A percentile compares a stretch with the other conserved stretches of the same genome.
These are phyloP conservation scores for Rhodinocichla rosea DNA, from an alignment of 2,113 vertebrate genomes.

Conservation along the genomic window DNA sequence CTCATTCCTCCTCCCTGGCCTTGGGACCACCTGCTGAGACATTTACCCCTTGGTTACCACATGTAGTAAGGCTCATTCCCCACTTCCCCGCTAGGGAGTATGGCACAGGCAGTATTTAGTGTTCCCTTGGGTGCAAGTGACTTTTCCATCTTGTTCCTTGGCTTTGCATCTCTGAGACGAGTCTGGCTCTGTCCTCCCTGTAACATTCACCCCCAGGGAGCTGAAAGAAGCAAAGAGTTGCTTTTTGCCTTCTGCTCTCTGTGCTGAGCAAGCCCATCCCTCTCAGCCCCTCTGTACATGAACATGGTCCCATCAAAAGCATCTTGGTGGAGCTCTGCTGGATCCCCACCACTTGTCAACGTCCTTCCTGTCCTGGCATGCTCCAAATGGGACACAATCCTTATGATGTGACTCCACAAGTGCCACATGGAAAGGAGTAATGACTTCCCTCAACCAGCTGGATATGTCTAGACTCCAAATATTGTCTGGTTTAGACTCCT, in stretches of 20 bases:
- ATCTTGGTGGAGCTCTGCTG: not conserved
- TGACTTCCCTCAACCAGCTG: not conserved
- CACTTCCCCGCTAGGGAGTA: not conserved
- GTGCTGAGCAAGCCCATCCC: not conserved
- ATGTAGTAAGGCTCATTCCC: not conserved
- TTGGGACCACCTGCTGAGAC: not conserved
- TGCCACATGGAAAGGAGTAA: not conserved
- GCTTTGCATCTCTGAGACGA: not conserved
- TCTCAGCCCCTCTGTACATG: fast-evolving
- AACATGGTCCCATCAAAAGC: not conserved
- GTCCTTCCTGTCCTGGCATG: not conserved
- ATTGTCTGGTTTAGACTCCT: not conserved
- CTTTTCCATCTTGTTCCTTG: not conserved
- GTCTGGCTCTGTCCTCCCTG: not conserved
- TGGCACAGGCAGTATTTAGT: not conserved
- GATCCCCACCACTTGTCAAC: not conserved
- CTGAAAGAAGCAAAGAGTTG: not conserved
- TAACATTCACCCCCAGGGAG: not conserved
- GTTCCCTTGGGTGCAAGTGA: not conserved
- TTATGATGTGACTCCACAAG: not conserved
- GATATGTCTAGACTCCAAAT: not conserved
- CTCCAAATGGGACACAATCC: fast-evolving
- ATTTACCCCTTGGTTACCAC: not conserved
- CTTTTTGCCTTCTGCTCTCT: not conserved
- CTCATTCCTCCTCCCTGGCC: not conserved